Base-by-base conservation (phyloP, 2,797 vertebrate species). In the Myotis myotis region DNA sequence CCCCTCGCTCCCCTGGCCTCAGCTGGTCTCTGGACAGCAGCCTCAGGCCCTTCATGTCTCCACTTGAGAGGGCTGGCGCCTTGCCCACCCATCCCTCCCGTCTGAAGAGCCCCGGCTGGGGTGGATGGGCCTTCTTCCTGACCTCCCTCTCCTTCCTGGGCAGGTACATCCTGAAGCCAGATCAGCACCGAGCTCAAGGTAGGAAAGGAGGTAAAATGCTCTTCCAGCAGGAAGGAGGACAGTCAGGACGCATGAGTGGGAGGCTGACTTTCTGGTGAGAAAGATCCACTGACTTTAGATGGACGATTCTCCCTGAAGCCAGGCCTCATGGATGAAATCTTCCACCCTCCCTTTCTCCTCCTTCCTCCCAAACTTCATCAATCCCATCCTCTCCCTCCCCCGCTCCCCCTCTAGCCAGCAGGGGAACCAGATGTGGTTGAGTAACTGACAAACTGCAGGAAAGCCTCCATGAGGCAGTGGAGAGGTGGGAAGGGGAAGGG, bases 31-130 rank as follows among this genome's bases (percentile, higher is more conserved):
- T 13, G 17, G 30, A 12, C 38, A 64, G 47, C 20, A 3, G 72
- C 53, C 85, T 36, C 30, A n/a, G 55, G 33, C 68, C 49, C n/a
- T 15, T 23, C 12, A 1, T 8, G 6, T 28, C 75, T 44, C 70
- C 49, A 5, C 33, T 8, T 22, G n/a, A 28, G 16, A 49, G 49
- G 36, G 13, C 15, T 44, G 19, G 19, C 0, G 0, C 20, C n/a
- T 38, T 74, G 51, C 33, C 70, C 0, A 1, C 36, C 25, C 0
- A 17, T 74, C 33, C 1, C 16, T 47, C 51, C 25, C 0, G 0
- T 22, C 72, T 41, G n/a, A 66, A 57, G 84, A 66, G 80, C 79
- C 66, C 66, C 12, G 8, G 55, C 64, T 33, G 47, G 7, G 55
- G 44, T 25, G 44, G 15, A 11, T 2, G 9, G 7, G 47, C 20